Evolutionary conservation across 1,140 invertebrate species (phyloP), one percentile per base, ranked within the genome.

Genomic region (Anadara kagoshimensis): DNA sequence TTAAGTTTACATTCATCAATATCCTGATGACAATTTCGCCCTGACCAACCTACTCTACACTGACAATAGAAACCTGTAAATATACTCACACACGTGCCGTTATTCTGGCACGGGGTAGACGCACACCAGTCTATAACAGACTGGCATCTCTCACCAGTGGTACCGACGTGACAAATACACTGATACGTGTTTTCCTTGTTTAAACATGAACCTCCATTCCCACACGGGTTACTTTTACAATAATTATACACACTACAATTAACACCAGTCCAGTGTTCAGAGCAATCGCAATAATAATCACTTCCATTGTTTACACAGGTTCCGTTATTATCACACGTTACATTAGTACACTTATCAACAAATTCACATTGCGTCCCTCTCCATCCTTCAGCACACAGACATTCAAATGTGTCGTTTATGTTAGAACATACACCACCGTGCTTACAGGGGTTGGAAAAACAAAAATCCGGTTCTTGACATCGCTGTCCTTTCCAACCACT

Each of bases 101-200:
- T 44, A n/a, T 57, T 67, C 24, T 43, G 7, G 44, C 64, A 67
- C 4, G 66, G 62, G 29, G 18, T n/a, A 49, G 16, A 22, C 26
- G 58, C 24, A 45, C 69, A 44, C 29, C 49, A 49, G 36, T 62
- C n/a, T 36, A 36, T 7, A 59, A 44, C 57, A 66, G 71, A 73
- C 59, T 99, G 95, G 85, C 98, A 99, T 36, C 96, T 93, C 91
- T 98, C 97, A 11, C 98, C 98, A n/a, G 94, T 95, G 83, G 99
- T 99, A 58, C 98, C 98, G 26, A 93, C 91, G 16, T 97, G 96
- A 90, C 98, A 99, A 20, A 69, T 43, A 69, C 89, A 90, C 20
- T 20, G 73, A 73, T 83, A 88, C 36, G 61, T 45, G 16, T 29
- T 41, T 16, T 70, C 63, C 0, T 47, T 94, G 86, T 99, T 97